Evolutionary conservation across 1,140 invertebrate species (phyloP), one percentile per base, ranked within the genome.

Genomic region (Drosophila burlai): DNA sequence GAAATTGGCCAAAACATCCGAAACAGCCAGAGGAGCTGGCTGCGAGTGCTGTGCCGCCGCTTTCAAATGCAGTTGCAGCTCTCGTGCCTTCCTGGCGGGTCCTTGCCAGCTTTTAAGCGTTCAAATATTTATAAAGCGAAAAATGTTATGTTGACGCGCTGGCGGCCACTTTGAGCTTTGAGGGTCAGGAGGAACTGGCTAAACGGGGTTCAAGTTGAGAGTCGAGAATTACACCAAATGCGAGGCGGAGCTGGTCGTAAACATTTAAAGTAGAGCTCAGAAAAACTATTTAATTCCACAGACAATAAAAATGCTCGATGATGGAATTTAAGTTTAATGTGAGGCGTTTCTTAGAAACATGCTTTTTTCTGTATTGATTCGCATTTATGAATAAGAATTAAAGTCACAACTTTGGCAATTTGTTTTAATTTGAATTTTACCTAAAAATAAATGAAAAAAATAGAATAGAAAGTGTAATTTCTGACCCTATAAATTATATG

Each of bases 111-210:
- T 89, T 85, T 84, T 90, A 90, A 81, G 81, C 75, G 78, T 58
- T 90, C 54, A 85, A 90, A 89, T 89, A 89, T 89, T 89, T 89
- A 89, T 90, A 80, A 73, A 80, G 81, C 71, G 60, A 58, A 84
- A 79, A 84, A 81, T 79, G 81, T 85, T 76, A 84, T 90, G 73
- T 90, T 81, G 64, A 64, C 81, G 63, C 69, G 49, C 62, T 78
- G 60, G 50, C 59, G 47, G 58, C 52, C 49, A 74, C 54, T 72
- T 63, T 57, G 38, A 50, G 61, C 54, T 60, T 52, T 49, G 40
- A 49, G 42, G 54, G 49, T 38, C 40, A 47, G 46, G 18, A 62
- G 26, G 60, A 57, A 24, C 67, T 45, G 38, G 15, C 71, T 61
- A 50, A 61, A 76, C 58, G 64, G 38, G 59, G 46, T 60, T 66